Evolutionary conservation across 1,140 invertebrate genomes (phyloP), one percentile per base, ranked within the genome.

Genomic region (Argopecten irradians): DNA sequence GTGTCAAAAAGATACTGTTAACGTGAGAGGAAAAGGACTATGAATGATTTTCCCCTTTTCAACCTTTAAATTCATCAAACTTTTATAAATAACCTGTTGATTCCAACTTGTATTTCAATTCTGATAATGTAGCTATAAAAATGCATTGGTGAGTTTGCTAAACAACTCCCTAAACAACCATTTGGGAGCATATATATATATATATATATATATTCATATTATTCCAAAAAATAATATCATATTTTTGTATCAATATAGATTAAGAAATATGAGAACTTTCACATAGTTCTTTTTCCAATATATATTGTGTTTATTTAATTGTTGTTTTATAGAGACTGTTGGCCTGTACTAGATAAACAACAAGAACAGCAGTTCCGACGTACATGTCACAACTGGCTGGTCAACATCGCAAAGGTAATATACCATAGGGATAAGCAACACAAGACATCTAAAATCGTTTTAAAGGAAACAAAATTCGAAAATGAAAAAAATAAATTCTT

Each of bases 281-380:
- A 3, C 22, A 55, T 46, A 39, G 33, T 36, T 36, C 34, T 35
- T 22, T 34, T 11, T 0, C 7, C 28, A 36, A 55, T 87, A 41
- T 14, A 87, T 86, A 13, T 86, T 86, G 86, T 55, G 32, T 28
- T 39, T 43, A 19, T 83, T 89, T n/a, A n/a, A n/a, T 16, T 85
- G n/a, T 90, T 82, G 82, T 87, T 83, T 91, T 91, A 41, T 89
- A 95, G 95, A 89, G 92, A 94, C 88, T 94, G 94, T 86, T 95
- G 94, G 94, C 94, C 94, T 46, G 92, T 95, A 16, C 82, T 88
- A 28, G 93, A 94, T 87, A 94, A 93, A 86, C 94, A 95, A 90
- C 86, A 90, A 82, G 94, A 95, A 87, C 91, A 93, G 43, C 86
- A 89, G 83, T 95, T 95, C 87, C 91, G 94, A 83, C 93, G 92